These are phyloP conservation scores for Phrixothrix hirtus DNA, from an alignment of 2,888 invertebrate species.

Conservation along the genomic window DNA sequence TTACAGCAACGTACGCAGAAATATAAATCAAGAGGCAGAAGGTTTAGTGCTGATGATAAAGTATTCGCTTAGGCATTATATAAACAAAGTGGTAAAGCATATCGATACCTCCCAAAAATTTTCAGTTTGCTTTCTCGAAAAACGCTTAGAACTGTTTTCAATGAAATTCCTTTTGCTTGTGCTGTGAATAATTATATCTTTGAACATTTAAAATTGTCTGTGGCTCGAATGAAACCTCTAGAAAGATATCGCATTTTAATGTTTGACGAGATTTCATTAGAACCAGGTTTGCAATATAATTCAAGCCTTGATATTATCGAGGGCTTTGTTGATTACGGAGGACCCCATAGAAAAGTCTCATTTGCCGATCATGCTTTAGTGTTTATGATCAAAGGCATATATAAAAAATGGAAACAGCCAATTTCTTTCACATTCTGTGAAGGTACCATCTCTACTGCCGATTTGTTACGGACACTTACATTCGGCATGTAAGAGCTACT, in stretches of 20 bases:
- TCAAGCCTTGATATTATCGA: constrained; percentile 31
- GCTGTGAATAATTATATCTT: background rate
- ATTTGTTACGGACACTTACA: background rate
- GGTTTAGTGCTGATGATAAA: constrained; percentile 16
- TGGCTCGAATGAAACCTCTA: background rate
- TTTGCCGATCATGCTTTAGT: constrained; percentile 39
- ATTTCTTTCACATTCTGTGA: constrained; percentile 11
- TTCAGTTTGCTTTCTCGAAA: constrained; percentile 1
- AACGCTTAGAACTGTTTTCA: background rate
- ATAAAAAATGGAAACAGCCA: constrained; percentile 10
- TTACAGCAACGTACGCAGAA: constrained; percentile 1
- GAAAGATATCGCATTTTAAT: background rate
- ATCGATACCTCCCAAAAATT: constrained; percentile 6
- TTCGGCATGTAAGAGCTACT: background rate
- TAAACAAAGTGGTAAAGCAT: constrained; percentile 5
- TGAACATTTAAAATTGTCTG: background rate
- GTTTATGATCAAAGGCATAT: constrained; percentile 33
- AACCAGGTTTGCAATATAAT: constrained; percentile 24
- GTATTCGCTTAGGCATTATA: constrained; percentile 3
- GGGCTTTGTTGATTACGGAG: constrained; percentile 34
- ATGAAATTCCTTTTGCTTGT: constrained; percentile 1
- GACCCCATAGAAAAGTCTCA: constrained; percentile 5
- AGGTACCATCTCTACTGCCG: constrained; percentile 3
- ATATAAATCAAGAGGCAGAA: constrained; percentile 9
- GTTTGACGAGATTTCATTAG: constrained; percentile 37